These are phyloP conservation scores for Lydus trimaculatus DNA, from an alignment of 2,888 invertebrate species.

Conservation along the genomic window DNA sequence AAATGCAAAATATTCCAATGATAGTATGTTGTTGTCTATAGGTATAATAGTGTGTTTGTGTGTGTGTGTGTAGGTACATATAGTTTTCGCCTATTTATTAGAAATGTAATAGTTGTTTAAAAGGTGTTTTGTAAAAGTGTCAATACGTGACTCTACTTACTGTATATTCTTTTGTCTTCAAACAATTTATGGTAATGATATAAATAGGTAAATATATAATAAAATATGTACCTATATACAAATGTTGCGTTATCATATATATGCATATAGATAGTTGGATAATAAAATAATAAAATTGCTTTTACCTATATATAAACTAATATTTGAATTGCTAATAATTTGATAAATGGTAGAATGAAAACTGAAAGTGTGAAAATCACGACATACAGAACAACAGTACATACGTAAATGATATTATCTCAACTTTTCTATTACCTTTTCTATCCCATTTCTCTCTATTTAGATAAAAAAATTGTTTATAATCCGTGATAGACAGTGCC, in stretches of 20 bases:
- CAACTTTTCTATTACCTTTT: neutral
- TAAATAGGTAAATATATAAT: constrained; percentile 12
- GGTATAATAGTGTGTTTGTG: too few species aligned
- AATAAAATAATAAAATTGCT: constrained; percentile 9
- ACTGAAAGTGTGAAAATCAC: constrained; percentile 49
- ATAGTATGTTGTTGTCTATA: neutral
- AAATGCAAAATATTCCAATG: constrained; percentile 8
- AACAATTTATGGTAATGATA: constrained; percentile 43
- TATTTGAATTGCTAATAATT: constrained; percentile 42
- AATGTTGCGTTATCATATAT: constrained; percentile 33
- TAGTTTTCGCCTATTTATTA: constrained; percentile 13
- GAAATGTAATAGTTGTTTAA: constrained; percentile 14
- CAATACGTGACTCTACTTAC: constrained; percentile 38
- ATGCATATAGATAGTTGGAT: neutral
- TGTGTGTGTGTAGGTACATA: too few species aligned
- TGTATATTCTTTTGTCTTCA: constrained; percentile 15
- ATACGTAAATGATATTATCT: neutral
- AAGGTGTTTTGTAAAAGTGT: constrained; percentile 17
- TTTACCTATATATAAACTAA: neutral
- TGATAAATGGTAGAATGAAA: neutral
- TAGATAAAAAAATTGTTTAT: too few species aligned
- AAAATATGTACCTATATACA: constrained; percentile 5
- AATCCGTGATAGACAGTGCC: too few species aligned
- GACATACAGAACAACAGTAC: constrained; percentile 27
- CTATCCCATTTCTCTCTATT: too few species aligned